phyloP scores from a whole-genome alignment of 2,113 vertebrate species.

The Thunnus maccoyii region DNA sequence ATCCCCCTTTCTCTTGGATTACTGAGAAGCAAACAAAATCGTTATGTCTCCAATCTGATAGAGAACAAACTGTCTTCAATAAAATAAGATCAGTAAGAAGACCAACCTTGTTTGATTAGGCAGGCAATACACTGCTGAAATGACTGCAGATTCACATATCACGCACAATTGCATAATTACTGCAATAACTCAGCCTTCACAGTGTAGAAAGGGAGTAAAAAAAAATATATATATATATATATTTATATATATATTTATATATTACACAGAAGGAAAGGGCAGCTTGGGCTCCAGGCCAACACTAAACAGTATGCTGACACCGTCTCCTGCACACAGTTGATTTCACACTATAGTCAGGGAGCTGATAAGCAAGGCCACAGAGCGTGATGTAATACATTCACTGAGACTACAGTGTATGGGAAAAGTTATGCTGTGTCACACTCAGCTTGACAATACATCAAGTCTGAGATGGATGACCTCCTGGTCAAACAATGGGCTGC shows the following conservation, averaged over 20 bases:
- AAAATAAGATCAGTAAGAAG: too few species aligned
- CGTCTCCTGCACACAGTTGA: not conserved
- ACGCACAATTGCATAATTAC: not conserved
- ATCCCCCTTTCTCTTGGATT: not conserved
- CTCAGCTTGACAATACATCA: constrained; percentile 25
- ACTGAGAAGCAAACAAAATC: not conserved
- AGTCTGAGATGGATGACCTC: constrained; percentile 58
- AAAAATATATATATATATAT: too few species aligned
- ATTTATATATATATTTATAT: too few species aligned
- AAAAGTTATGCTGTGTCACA: constrained; percentile 54
- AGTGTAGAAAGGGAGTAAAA: too few species aligned
- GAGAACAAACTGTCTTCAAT: not conserved
- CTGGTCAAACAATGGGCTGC: constrained; percentile 51
- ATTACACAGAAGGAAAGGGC: not conserved
- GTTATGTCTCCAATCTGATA: not conserved
- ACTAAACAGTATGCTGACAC: constrained; percentile 18
- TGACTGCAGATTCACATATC: not conserved
- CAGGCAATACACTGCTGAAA: not conserved
- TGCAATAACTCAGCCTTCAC: not conserved
- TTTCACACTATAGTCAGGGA: constrained; percentile 1
- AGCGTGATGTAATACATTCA: not conserved
- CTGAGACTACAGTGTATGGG: constrained; percentile 3
- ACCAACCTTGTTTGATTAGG: not conserved
- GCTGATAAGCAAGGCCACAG: constrained; percentile 28
- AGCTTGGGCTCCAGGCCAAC: not conserved